A percentile compares a stretch with the other conserved stretches of the same genome.
Evolutionary conservation across 2,113 vertebrate genomes (phyloP).

Genomic region (Dissostichus mawsoni): DNA sequence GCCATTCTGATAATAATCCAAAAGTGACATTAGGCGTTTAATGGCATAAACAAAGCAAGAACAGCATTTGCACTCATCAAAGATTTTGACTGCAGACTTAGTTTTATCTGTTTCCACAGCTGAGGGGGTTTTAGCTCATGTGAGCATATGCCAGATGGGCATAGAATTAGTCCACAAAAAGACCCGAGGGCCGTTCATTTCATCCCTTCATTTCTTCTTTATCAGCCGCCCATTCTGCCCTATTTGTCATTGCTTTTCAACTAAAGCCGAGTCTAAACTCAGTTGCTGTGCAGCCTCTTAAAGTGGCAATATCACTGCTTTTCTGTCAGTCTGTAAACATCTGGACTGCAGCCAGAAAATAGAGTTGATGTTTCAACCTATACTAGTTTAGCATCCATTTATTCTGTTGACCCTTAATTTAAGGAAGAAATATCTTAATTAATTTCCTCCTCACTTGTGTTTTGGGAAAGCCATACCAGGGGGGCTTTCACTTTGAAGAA

Average conservation of each 20-base stretch:
- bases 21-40: conserved; percentile 48
- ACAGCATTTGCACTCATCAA: conserved; percentile 40
- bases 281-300: not conserved
- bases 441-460: conserved; percentile 8
- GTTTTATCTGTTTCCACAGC: conserved; percentile 57
- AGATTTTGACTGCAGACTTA: conserved; percentile 46
- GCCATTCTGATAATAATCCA: conserved; percentile 44
- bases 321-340: conserved; percentile 7
- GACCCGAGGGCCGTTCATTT: conserved; percentile 52
- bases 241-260: conserved; percentile 20
- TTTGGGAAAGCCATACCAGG: not conserved
- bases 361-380: conserved; percentile 16
- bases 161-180: conserved; percentile 49
- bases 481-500: conserved; percentile 17
- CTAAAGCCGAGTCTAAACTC: conserved; percentile 13
- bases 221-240: conserved; percentile 37
- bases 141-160: conserved; percentile 66
- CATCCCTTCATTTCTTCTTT: conserved; percentile 48
- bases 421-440: conserved; percentile 4
- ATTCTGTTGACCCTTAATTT: conserved; percentile 28
- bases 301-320: conserved; percentile 17
- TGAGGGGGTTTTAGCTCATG: conserved; percentile 38
- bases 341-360: conserved; percentile 15
- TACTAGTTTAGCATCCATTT: not conserved
- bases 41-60: conserved; percentile 40